Conservation (phyloP, 2,888 invertebrate genomes). For the Drosophila robusta region DNA sequence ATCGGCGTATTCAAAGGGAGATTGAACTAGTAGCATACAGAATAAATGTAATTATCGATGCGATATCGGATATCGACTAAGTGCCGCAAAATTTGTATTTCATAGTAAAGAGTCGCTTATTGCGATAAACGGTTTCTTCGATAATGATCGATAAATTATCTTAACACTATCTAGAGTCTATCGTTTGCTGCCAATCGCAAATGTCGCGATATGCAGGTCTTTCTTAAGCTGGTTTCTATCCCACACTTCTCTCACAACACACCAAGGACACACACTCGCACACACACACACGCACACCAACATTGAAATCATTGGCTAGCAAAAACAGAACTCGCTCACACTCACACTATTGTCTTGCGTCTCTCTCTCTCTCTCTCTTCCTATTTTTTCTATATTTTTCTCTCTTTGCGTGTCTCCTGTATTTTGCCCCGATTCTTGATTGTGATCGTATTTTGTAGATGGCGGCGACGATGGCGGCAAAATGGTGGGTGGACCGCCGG, state of each 20-base stretch:
- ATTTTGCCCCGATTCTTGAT: slow-evolving; percentile 23
- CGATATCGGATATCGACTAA: no score
- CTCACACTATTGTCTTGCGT: slow-evolving; percentile 45
- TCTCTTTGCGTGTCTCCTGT: background rate
- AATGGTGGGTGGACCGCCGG: slow-evolving; percentile 83
- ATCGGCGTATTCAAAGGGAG: no score
- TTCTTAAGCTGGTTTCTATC: slow-evolving; percentile 18
- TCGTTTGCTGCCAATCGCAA: background rate
- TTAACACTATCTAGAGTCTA: background rate
- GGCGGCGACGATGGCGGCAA: slow-evolving; percentile 86
- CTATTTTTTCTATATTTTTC: slow-evolving; percentile 13
- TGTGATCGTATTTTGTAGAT: slow-evolving; percentile 84
- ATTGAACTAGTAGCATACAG: no score
- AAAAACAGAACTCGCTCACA: slow-evolving; percentile 23
- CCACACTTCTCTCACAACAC: slow-evolving; percentile 23
- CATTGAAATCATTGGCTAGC: slow-evolving; percentile 47
- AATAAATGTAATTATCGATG: no score
- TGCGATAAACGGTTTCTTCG: background rate
- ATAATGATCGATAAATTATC: background rate
- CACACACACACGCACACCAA: slow-evolving; percentile 27
- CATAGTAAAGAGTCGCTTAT: no score
- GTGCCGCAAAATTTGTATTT: no score
- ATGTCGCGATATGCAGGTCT: slow-evolving; percentile 3
- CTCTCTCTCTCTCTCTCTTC: slow-evolving; percentile 32
- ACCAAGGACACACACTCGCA: slow-evolving; percentile 25